Evolutionary conservation across 1,140 invertebrate genomes (phyloP), one percentile per base, ranked within the genome.

Genomic region (Glossosoma conforme): DNA sequence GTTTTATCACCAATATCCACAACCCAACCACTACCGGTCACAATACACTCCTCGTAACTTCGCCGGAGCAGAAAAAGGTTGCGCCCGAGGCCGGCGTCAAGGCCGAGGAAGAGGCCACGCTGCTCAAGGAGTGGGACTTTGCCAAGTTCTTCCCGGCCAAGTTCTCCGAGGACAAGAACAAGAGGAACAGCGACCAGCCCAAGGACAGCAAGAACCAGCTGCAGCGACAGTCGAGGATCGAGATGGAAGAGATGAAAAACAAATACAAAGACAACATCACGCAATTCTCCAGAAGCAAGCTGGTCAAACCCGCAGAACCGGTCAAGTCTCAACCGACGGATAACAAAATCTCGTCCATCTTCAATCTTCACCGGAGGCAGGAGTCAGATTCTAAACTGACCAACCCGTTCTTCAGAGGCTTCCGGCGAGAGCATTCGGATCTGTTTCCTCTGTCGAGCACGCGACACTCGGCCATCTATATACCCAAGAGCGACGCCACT

Each of bases 61-160:
- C 36, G 2, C 14, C 33, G 45, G 19, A 19, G 44, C 15, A 17
- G 17, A 25, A 28, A 37, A n/a, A n/a, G n/a, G n/a, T n/a, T n/a
- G 15, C 9, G n/a, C 37, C 75, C 9, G 81, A 84, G 56, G 71
- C 79, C 56, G n/a, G n/a, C n/a, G n/a, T n/a, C n/a, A n/a, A n/a
- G n/a, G n/a, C n/a, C n/a, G n/a, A n/a, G 84, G 84, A 86, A 60
- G 84, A 87, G 67, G 81, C 84, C 33, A 80, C 82, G 25, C 75
- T 89, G 21, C 72, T 90, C 37, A 85, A 85, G 67, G 87, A 89
- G 54, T 90, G 86, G 87, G 85, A 89, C 68, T 84, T 90, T 69
- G 83, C 85, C 54, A 80, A 83, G 65, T 89, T 89, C 75, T 89
- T 91, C 66, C 83, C 85, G 19, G 76, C 69, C 52, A 75, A 70